Base-by-base conservation (phyloP, 2,888 invertebrate species). In the Rotaria sp. region DNA sequence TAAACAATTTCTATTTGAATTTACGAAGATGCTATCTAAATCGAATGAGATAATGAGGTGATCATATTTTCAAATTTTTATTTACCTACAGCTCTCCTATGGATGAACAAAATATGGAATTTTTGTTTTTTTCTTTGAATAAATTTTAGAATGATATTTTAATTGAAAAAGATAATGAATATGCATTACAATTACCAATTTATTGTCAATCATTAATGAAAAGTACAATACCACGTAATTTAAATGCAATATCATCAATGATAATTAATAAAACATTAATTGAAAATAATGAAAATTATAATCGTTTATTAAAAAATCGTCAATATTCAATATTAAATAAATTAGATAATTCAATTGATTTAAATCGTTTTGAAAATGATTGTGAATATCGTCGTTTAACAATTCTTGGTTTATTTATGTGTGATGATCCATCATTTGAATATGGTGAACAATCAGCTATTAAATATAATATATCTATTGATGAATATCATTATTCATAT, bases 141-240 rank as follows among this genome's bases (percentile, higher is more conserved):
- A 4, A 4, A 26, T 80, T 45, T 41, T 45, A 80, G 45, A 80
- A 80, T 26, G 45, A 45, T 80, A 26, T 80, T 45, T 15, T 45
- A 45, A 45, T 80, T 35, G 45, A n/a, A 80, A 45, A 45, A 45
- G 80, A 80, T n/a, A 80, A 45, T 45, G 80, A 80, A 45, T 80
- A 45, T 80, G 41, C 80, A 80, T 80, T 80, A n/a, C 80, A 80
- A 80, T 80, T 80, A 45, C 26, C 80, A 11, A 45, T 80, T 15
- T 80, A 80, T 80, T 80, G 80, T 80, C 45, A 45, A 80, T 80
- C 80, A 80, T 80, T 80, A 45, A 45, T 80, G 80, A 80, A 45
- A 80, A 80, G 13, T 80, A 7, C 80, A n/a, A 45, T 21, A 21
- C 26, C 45, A 13, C 41, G 45, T 45, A 45, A 80, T 80, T 15